Base-by-base conservation (phyloP, 2,113 vertebrate species). In the Lepus timidus region DNA sequence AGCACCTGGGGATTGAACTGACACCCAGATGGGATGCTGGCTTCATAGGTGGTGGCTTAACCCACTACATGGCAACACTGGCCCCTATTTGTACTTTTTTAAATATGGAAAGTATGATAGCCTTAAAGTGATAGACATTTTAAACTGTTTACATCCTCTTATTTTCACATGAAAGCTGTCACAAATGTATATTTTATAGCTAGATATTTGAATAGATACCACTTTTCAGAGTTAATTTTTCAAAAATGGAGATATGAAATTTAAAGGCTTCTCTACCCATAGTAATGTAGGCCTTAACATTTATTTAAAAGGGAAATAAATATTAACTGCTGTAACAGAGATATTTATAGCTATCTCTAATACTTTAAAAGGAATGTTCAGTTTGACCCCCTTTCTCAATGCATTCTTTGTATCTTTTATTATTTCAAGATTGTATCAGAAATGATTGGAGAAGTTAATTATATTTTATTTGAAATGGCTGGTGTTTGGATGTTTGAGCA, bases 401-500 rank as follows among this genome's bases (percentile, higher is more conserved):
- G 55, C 71, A 31, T 44, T 65, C 25, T 68, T 55, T 82, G 0
- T 70, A 8, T 71, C 19, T 85, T 33, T 90, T 62, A 12, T 94
- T 36, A 90, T 91, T 90, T 94, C 73, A 85, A 87, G 88, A 65
- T 90, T 62, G 67, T 8, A 0, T 91, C 83, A 86, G 51, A 90
- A 90, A 79, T 73, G n/a, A 85, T 85, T 84, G 33, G 78, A 80
- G 52, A 91, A 14, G 51, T 79, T 65, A 74, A 6, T 16, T 70
- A n/a, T 33, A 49, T 94, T 62, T 81, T 85, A 65, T 82, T 79
- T 31, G 29, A 93, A 96, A 75, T 22, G 58, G 23, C 11, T 71
- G 3, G 25, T 85, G 39, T 49, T 67, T 89, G 74, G 31, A 31
- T 91, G 70, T 85, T 95, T 90, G 36, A 91, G 55, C 51, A 83